Evolutionary conservation across 2,888 invertebrate genomes (phyloP).

Genomic region (Sphaerophoria rueppellii): DNA sequence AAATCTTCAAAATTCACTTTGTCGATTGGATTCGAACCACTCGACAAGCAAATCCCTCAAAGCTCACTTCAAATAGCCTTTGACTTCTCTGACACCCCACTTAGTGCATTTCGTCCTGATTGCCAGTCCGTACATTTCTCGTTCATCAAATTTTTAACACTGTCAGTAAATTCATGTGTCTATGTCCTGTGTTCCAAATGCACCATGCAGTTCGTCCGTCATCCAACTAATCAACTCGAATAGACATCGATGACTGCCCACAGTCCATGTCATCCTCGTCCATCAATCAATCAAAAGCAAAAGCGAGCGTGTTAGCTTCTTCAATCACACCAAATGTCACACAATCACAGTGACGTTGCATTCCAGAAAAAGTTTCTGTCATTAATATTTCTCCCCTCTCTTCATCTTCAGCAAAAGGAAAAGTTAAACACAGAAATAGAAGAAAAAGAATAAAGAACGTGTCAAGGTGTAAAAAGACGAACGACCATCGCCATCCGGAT

Average conservation of each 20-base stretch:
- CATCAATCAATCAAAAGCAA: slow-evolving; percentile 62
- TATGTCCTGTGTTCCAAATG: not conserved
- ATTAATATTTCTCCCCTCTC: slow-evolving; percentile 42
- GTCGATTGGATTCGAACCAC: not conserved
- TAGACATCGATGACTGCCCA: slow-evolving; percentile 55
- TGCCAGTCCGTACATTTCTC: not conserved
- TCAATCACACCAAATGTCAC: slow-evolving; percentile 35
- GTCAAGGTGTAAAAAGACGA: slow-evolving; percentile 60
- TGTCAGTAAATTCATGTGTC: slow-evolving; percentile 38
- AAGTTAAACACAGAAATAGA: not conserved
- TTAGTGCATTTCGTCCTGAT: not conserved
- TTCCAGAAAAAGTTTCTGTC: slow-evolving; percentile 58
- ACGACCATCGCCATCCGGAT: slow-evolving; percentile 44
- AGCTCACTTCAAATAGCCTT: not conserved
- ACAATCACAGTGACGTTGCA: slow-evolving; percentile 15
- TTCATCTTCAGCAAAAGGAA: not conserved
- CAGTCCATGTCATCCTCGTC: slow-evolving; percentile 49
- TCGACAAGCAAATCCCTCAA: not conserved
- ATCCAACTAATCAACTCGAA: not conserved
- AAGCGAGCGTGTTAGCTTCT: slow-evolving; percentile 24
- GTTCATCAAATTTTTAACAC: slow-evolving; percentile 14
- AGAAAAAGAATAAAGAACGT: slow-evolving; percentile 39
- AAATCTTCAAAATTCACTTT: not conserved
- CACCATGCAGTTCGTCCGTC: slow-evolving; percentile 15
- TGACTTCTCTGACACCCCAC: not conserved